Percentiles rank a stretch among this genome's conserved stretches.
These are phyloP conservation scores for Maconellicoccus hirsutus DNA, from an alignment of 1,140 invertebrate species.

Conservation along the genomic window DNA sequence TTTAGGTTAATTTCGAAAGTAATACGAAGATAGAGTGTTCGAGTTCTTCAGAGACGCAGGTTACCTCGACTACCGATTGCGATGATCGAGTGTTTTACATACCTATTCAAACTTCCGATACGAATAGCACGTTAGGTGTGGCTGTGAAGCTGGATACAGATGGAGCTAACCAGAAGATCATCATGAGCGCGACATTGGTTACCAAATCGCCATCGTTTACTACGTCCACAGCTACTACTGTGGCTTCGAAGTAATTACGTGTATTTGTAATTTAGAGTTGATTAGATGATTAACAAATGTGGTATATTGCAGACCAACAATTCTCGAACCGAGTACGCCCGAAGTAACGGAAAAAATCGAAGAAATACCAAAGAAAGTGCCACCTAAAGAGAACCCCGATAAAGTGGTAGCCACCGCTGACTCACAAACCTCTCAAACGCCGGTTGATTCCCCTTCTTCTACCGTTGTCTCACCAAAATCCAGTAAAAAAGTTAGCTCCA, in stretches of 20 bases:
- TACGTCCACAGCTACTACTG: constrained; percentile 10
- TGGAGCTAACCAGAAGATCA: constrained; percentile 48
- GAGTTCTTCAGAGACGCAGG: constrained; percentile 39
- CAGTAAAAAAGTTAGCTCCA: not conserved
- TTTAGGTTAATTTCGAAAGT: constrained; percentile 28
- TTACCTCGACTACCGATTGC: constrained; percentile 31
- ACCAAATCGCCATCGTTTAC: constrained; percentile 44
- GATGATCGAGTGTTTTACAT: constrained; percentile 54
- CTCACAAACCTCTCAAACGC: not conserved
- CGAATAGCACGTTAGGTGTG: constrained; percentile 41
- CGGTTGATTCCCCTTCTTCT: not conserved
- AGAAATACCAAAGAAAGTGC: not conserved
- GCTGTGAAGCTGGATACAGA: constrained; percentile 53
- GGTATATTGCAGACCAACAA: not conserved
- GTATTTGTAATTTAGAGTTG: no score
- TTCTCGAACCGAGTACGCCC: not conserved
- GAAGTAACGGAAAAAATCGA: not conserved
- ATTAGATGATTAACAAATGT: no score
- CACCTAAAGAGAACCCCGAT: not conserved
- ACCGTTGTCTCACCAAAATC: not conserved
- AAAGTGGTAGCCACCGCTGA: not conserved
- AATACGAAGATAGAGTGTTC: constrained; percentile 37
- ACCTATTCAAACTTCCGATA: constrained; percentile 46
- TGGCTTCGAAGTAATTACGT: not conserved
- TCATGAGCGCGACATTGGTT: constrained; percentile 53